Evolutionary conservation across 2,797 vertebrate species (phyloP).

Genomic region (Pygocentrus nattereri): DNA sequence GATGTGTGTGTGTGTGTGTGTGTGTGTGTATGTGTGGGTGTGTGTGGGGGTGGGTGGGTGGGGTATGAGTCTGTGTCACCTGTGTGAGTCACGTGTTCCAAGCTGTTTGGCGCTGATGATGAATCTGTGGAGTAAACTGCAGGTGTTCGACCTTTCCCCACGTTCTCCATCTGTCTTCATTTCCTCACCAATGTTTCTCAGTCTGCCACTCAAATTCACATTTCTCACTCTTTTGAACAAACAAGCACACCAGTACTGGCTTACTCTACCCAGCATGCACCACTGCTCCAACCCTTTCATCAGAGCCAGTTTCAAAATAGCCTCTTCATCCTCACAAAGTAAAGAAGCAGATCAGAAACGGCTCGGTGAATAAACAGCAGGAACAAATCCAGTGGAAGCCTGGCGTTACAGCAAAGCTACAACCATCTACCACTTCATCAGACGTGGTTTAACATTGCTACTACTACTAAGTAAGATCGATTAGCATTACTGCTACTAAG

Average conservation of each 20-base stretch:
- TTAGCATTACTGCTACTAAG: too few species aligned
- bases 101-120: slow-evolving; percentile 49
- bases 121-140: slow-evolving; percentile 50
- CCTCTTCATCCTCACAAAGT: neutral
- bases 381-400: neutral
- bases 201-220: slow-evolving; percentile 44
- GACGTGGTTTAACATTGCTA: too few species aligned
- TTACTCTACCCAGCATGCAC: neutral
- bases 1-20: slow-evolving; percentile 13
- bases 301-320: neutral
- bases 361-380: neutral
- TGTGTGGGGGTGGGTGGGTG: slow-evolving; percentile 4
- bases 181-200: slow-evolving; percentile 47
- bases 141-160: slow-evolving; percentile 57
- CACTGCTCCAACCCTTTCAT: neutral
- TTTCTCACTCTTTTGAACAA: slow-evolving; percentile 46
- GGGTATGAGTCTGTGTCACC: slow-evolving; percentile 48
- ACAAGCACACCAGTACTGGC: slow-evolving; percentile 23
- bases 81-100: slow-evolving; percentile 49
- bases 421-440: too few species aligned
- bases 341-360: neutral
- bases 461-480: too few species aligned
- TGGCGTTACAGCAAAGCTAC: too few species aligned
- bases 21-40: too few species aligned
- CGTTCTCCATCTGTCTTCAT: slow-evolving; percentile 56